These are phyloP conservation scores for Dromas ardeola DNA, from an alignment of 2,113 vertebrate species.

Conservation along the genomic window DNA sequence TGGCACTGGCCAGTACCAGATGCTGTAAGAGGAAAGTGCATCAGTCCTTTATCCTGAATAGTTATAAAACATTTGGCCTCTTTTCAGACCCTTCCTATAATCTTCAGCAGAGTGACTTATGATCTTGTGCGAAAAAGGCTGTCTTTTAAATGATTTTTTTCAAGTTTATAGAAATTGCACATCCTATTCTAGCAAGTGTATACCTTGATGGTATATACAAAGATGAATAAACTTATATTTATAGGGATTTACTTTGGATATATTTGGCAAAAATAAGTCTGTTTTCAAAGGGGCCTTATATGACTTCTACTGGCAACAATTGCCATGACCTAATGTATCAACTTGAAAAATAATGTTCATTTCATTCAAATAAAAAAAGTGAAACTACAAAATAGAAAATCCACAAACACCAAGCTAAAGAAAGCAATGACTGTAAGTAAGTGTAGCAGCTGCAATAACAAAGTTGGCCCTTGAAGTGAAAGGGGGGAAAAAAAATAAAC, in stretches of 20 bases:
- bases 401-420: not conserved
- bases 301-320: not conserved
- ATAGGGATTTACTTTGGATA: not conserved
- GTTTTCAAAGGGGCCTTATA: not conserved
- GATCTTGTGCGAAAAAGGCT: not conserved
- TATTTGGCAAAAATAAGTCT: not conserved
- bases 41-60: not conserved
- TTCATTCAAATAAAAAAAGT: not conserved
- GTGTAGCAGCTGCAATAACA: not conserved
- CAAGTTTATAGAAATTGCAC: not conserved
- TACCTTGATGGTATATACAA: not conserved
- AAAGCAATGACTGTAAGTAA: not conserved
- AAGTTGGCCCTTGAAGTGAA: not conserved
- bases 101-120: not conserved
- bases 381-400: not conserved
- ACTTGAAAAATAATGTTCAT: not conserved
- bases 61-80: not conserved
- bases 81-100: not conserved
- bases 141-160: not conserved
- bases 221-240: not conserved
- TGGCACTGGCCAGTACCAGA: not conserved
- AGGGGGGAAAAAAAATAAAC: not conserved
- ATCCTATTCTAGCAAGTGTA: not conserved
- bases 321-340: not conserved
- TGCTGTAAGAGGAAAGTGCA: not conserved